phyloP scores from a whole-genome alignment of 2,888 invertebrate genomes.

The Cremastobaeus sp. region DNA sequence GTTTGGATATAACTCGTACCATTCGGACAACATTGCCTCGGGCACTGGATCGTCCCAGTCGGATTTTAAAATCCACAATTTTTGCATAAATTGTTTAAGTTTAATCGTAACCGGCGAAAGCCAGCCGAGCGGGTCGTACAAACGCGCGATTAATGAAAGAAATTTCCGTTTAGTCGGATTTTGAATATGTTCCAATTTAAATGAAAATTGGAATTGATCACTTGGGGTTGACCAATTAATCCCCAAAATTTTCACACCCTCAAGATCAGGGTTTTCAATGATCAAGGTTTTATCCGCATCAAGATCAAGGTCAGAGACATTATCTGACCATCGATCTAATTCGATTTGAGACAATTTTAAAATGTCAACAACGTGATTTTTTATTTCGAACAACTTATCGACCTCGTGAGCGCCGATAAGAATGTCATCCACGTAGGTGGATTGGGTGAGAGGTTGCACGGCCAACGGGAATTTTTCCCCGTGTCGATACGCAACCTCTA shows the following conservation, averaged over 20 bases:
- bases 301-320: background rate
- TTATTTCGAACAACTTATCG: background rate
- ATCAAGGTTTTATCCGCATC: background rate
- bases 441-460: background rate
- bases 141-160: too few species aligned
- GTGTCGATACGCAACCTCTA: background rate
- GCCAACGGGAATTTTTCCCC: background rate
- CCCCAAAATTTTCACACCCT: background rate
- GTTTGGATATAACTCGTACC: too few species aligned
- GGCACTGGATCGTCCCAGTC: too few species aligned
- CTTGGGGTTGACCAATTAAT: too few species aligned
- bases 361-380: background rate
- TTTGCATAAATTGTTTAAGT: too few species aligned
- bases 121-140: too few species aligned
- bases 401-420: background rate
- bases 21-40: too few species aligned
- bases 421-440: conserved; percentile 1
- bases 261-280: background rate
- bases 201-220: too few species aligned
- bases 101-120: too few species aligned
- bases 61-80: too few species aligned
- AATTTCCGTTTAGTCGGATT: too few species aligned
- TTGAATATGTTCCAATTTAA: too few species aligned
- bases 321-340: background rate
- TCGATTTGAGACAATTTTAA: background rate